Evolutionary conservation across 2,888 invertebrate genomes (phyloP).

Genomic region (Nephrotoma guestfalica): DNA sequence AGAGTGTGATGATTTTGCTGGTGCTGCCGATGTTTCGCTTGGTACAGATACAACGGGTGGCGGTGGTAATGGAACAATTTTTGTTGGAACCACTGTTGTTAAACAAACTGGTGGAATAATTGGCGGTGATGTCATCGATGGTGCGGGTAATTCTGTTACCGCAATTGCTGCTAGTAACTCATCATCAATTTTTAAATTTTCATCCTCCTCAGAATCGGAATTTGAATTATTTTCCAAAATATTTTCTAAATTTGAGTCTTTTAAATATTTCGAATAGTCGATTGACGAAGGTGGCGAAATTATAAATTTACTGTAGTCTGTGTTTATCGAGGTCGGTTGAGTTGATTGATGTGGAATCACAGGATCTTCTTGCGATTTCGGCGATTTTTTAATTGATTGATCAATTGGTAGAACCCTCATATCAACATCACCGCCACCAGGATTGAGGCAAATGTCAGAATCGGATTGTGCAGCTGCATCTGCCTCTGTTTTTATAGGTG

Average conservation of each 20-base stretch:
- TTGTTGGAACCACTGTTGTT: constrained; percentile 5
- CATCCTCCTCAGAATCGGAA: constrained; percentile 24
- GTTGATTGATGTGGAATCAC: neutral
- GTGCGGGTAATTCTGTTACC: neutral
- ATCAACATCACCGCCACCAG: constrained; percentile 18
- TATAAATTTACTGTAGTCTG: neutral
- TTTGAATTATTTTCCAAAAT: neutral
- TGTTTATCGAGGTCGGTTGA: neutral
- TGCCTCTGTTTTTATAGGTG: neutral
- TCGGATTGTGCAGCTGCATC: neutral
- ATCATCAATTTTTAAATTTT: constrained; percentile 36
- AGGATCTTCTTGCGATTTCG: neutral
- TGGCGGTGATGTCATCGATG: neutral
- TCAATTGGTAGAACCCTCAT: constrained; percentile 20
- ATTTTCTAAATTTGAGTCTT: constrained; percentile 26
- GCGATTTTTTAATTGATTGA: neutral
- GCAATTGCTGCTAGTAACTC: neutral
- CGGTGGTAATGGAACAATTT: neutral
- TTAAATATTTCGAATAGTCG: constrained; percentile 31
- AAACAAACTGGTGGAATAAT: neutral
- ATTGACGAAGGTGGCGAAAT: constrained; percentile 11
- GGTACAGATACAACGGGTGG: neutral
- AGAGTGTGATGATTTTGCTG: neutral
- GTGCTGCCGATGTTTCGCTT: neutral
- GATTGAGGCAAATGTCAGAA: neutral